Percentiles rank a stretch among this genome's conserved stretches.
Conservation (phyloP, 2,888 invertebrate genomes). For the Orgyia antiqua region DNA sequence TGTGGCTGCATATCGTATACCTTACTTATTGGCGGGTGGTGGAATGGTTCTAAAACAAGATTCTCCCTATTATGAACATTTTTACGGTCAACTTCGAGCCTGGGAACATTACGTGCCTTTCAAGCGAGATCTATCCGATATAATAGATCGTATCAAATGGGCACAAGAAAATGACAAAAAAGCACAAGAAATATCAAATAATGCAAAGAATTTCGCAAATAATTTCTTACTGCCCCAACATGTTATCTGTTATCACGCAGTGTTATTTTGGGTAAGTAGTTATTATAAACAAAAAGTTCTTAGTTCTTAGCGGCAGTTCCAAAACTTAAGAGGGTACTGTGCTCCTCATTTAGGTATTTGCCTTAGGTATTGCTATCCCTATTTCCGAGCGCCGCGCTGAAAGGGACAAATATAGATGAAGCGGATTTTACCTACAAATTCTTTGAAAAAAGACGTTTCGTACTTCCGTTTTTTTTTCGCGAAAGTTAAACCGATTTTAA, state of each 20-base stretch:
- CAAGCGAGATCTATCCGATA: slow-evolving; percentile 86
- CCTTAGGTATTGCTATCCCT: too few species aligned
- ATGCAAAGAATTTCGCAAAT: slow-evolving; percentile 84
- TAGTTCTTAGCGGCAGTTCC: too few species aligned
- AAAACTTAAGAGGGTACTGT: too few species aligned
- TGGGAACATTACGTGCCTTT: slow-evolving; percentile 91
- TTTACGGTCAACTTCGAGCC: slow-evolving; percentile 87
- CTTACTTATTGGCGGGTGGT: slow-evolving; percentile 93
- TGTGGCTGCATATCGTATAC: slow-evolving; percentile 96
- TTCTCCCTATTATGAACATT: slow-evolving; percentile 96
- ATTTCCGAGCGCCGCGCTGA: too few species aligned
- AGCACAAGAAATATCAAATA: slow-evolving; percentile 81
- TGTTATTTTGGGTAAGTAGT: slow-evolving; percentile 62
- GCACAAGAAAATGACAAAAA: slow-evolving; percentile 84
- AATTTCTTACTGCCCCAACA: slow-evolving; percentile 89
- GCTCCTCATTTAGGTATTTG: too few species aligned
- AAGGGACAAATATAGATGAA: too few species aligned
- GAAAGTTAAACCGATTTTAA: too few species aligned
- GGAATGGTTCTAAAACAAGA: slow-evolving; percentile 94
- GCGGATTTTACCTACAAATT: too few species aligned
- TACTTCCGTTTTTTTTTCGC: too few species aligned
- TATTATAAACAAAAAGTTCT: too few species aligned
- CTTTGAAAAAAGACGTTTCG: too few species aligned
- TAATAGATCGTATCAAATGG: slow-evolving; percentile 88
- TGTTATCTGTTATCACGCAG: slow-evolving; percentile 92